Conservation (phyloP, 1,140 invertebrate genomes). For the Polypedilum pembai region DNA sequence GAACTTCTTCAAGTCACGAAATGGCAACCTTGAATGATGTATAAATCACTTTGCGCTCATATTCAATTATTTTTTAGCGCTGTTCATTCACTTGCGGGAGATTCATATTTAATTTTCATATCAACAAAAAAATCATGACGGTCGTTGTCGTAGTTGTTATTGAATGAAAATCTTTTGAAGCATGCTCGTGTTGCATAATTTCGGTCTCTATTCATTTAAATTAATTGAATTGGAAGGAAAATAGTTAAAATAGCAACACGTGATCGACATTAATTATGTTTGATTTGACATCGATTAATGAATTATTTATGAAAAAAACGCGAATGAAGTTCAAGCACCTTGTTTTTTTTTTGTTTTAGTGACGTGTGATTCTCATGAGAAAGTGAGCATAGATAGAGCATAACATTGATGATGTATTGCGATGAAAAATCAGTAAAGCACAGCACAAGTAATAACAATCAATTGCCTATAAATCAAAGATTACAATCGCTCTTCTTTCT, state of each 20-base stretch:
- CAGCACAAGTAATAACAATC: not conserved
- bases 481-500: no score
- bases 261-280: slow-evolving; percentile 13
- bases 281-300: slow-evolving; percentile 12
- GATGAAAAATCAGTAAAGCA: not conserved
- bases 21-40: not conserved
- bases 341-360: not conserved
- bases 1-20: slow-evolving; percentile 16
- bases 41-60: not conserved
- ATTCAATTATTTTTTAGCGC: slow-evolving; percentile 1
- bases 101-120: no score
- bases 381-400: no score
- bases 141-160: slow-evolving; percentile 11
- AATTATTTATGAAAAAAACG: not conserved
- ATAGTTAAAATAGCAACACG: not conserved
- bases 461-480: slow-evolving; percentile 6
- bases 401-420: no score
- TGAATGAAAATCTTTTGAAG: not conserved
- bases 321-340: not conserved
- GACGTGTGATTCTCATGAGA: no score
- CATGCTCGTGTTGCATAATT: not conserved
- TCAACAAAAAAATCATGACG: not conserved
- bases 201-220: not conserved
- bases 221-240: not conserved
- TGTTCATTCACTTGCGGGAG: not conserved